These are phyloP conservation scores for Smithornis capensis DNA, from an alignment of 2,113 vertebrate genomes.

Conservation along the genomic window DNA sequence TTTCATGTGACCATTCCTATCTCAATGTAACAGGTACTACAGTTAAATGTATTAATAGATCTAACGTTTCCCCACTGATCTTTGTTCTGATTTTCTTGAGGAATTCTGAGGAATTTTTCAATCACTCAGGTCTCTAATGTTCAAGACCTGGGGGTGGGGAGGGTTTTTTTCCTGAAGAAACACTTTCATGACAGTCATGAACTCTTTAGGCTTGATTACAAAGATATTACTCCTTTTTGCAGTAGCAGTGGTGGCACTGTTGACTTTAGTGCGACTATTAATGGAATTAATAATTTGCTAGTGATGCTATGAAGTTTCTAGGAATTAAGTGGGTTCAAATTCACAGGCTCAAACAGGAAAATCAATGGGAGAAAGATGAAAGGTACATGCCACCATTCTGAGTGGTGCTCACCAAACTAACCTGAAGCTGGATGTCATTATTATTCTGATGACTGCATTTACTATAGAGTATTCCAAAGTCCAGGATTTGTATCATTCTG, in stretches of 20 bases:
- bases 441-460: neutral
- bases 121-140: neutral
- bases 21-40: neutral
- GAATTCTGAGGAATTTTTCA: neutral
- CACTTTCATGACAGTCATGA: neutral
- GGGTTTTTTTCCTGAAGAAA: neutral
- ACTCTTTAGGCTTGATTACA: neutral
- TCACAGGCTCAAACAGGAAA: neutral
- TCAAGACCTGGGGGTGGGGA: neutral
- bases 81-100: neutral
- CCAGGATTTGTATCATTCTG: neutral
- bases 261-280: neutral
- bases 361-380: neutral
- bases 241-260: rapidly evolving
- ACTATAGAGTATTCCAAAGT: neutral
- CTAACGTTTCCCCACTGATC: neutral
- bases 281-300: neutral
- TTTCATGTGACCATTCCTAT: neutral
- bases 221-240: neutral
- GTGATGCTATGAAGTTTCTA: neutral
- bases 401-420: neutral
- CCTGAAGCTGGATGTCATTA: neutral
- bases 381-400: neutral
- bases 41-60: neutral
- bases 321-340: neutral